Conservation (phyloP, 2,113 vertebrate species). For the Columba livia region DNA sequence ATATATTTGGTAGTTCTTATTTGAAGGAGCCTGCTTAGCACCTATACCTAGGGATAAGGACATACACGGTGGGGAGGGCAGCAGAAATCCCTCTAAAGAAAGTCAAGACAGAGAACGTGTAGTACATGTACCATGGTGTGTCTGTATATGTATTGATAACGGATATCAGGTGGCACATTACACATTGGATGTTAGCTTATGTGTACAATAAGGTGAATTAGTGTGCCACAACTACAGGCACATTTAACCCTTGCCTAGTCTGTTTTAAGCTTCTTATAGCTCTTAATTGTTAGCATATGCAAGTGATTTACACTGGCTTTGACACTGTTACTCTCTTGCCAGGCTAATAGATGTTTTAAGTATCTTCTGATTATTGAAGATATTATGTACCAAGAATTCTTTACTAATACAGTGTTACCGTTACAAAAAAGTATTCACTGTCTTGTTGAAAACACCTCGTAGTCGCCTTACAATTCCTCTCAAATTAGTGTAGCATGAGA, state of each 20-base stretch:
- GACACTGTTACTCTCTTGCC: background rate
- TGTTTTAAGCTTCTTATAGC: background rate
- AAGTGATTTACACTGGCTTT: background rate
- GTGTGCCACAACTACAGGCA: background rate
- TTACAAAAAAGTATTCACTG: background rate
- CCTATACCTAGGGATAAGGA: background rate
- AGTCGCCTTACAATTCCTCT: background rate
- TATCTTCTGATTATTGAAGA: background rate
- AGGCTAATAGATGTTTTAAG: background rate
- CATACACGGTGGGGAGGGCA: rapidly evolving
- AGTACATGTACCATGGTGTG: background rate
- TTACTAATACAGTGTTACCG: background rate
- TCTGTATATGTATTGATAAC: background rate
- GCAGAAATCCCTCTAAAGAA: background rate
- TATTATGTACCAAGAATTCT: background rate
- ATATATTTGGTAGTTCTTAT: background rate
- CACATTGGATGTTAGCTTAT: background rate
- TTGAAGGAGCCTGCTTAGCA: background rate
- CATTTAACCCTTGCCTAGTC: background rate
- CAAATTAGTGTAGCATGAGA: background rate
- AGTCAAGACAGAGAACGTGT: background rate
- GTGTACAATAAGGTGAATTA: background rate
- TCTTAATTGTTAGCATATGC: background rate
- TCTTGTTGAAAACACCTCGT: background rate
- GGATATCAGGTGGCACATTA: background rate